Conservation (phyloP, 2,888 invertebrate genomes). For the Synanthedon vespiformis region DNA sequence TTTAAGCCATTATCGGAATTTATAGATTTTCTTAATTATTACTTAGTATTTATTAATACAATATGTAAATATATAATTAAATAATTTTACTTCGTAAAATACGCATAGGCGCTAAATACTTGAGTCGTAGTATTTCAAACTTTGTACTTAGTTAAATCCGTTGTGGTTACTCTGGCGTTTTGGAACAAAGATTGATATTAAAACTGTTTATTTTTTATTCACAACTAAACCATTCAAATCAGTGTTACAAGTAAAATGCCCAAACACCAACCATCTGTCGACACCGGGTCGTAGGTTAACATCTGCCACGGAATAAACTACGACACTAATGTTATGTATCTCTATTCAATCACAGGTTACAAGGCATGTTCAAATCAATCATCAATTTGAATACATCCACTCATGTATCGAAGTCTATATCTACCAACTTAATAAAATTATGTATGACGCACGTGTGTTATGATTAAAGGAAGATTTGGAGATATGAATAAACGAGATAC, state of each 20-base stretch:
- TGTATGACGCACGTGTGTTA: constrained; percentile 18
- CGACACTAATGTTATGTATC: constrained; percentile 65
- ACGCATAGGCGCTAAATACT: too few species aligned
- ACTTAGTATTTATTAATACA: too few species aligned
- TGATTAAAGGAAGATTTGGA: constrained; percentile 24
- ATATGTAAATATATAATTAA: too few species aligned
- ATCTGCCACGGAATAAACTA: constrained; percentile 32
- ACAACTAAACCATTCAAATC: neutral
- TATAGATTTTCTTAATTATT: too few species aligned
- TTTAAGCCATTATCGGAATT: too few species aligned
- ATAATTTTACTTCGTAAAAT: too few species aligned
- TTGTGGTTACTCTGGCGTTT: too few species aligned
- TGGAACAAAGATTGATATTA: too few species aligned
- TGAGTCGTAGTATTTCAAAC: too few species aligned
- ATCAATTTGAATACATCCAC: constrained; percentile 65
- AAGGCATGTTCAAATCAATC: constrained; percentile 62
- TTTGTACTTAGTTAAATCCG: too few species aligned
- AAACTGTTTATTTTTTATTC: neutral
- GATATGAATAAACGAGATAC: constrained; percentile 31
- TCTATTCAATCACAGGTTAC: constrained; percentile 58
- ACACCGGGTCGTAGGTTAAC: constrained; percentile 42
- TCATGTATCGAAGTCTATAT: constrained; percentile 28
- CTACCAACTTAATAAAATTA: constrained; percentile 16
- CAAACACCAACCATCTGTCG: constrained; percentile 26
- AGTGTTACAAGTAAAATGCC: constrained; percentile 3